A percentile compares a stretch with the other conserved stretches of the same genome.
These are phyloP conservation scores for Limanda limanda DNA, from an alignment of 2,113 vertebrate species.

Conservation along the genomic window DNA sequence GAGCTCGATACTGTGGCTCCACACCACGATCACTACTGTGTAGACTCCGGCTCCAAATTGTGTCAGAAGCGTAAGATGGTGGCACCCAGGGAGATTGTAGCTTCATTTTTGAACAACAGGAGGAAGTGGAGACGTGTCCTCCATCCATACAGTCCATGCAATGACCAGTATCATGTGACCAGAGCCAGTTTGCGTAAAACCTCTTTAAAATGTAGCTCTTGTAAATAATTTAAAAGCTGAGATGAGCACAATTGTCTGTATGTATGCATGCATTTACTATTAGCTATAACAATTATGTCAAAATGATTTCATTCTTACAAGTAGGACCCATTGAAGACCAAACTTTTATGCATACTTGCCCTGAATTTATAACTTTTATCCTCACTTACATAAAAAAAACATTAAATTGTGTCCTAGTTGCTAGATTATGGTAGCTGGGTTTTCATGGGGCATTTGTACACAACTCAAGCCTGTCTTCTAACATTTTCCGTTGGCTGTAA, in stretches of 20 bases:
- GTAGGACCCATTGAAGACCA: background rate
- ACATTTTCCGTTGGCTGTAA: background rate
- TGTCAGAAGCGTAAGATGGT: too few species aligned
- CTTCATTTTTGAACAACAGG: too few species aligned
- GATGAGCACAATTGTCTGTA: background rate
- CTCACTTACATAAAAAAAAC: too few species aligned
- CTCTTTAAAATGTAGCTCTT: background rate
- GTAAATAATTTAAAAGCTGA: background rate
- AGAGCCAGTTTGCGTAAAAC: conserved; percentile 34
- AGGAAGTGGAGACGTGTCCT: background rate
- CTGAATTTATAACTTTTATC: background rate
- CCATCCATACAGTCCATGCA: background rate
- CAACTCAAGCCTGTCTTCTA: conserved; percentile 29
- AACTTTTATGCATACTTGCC: conserved; percentile 11
- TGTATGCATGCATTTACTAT: background rate
- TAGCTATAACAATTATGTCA: background rate
- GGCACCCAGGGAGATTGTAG: too few species aligned
- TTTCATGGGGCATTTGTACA: conserved; percentile 55
- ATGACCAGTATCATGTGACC: conserved; percentile 5
- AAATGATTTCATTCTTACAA: background rate
- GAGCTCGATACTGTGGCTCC: too few species aligned
- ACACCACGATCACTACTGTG: too few species aligned
- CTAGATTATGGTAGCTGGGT: background rate
- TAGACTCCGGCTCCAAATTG: too few species aligned
- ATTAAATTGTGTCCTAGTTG: background rate